Conservation (phyloP, 2,113 vertebrate species). For the Psephotus haematonotus region DNA sequence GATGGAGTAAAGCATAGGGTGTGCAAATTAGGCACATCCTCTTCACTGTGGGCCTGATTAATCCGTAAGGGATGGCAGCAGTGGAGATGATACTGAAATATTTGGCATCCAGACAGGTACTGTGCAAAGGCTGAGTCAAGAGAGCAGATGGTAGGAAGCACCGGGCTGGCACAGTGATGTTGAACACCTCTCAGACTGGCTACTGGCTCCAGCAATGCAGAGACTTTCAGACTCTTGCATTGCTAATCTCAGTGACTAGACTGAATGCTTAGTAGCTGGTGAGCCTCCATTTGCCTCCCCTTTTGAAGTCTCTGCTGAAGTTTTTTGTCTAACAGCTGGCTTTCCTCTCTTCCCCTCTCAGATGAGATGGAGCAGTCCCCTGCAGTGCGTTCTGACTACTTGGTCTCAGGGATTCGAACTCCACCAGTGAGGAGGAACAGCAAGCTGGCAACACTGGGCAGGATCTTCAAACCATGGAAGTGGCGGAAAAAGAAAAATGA, state of each 20-base stretch:
- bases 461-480: slow-evolving; percentile 98
- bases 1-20: neutral
- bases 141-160: neutral
- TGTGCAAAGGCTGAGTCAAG: neutral
- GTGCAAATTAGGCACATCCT: neutral
- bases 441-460: slow-evolving; percentile 92
- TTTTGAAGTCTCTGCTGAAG: neutral
- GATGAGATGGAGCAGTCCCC: slow-evolving; percentile 92
- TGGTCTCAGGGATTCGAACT: slow-evolving; percentile 91
- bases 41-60: neutral
- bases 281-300: too few species aligned
- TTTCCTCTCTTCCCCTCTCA: slow-evolving; percentile 49
- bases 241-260: neutral
- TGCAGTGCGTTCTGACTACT: slow-evolving; percentile 83
- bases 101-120: neutral
- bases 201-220: accelerated
- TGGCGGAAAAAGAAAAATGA: slow-evolving; percentile 99
- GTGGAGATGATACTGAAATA: neutral
- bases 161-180: neutral
- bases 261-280: neutral
- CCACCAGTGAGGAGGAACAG: slow-evolving; percentile 92
- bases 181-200: neutral
- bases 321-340: neutral
- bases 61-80: neutral
- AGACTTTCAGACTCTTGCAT: neutral